Conservation (phyloP, 2,113 vertebrate species). For the Neodon shergylaensis region DNA sequence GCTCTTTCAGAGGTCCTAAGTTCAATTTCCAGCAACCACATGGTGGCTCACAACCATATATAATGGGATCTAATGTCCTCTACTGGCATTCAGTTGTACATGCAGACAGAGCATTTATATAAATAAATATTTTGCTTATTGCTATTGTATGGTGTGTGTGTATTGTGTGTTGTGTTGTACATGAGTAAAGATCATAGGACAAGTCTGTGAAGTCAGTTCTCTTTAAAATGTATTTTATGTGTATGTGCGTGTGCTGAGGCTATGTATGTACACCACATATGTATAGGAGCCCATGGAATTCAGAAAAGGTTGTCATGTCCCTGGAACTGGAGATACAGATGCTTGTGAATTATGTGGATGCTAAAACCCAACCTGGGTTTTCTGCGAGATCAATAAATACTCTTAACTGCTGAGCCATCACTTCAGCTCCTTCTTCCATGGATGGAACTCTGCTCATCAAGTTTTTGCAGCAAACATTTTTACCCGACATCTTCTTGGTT, state of each 20-base stretch:
- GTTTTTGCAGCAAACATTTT: not conserved
- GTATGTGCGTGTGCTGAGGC: not conserved
- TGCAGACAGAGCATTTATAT: not conserved
- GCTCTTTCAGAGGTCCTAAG: not conserved
- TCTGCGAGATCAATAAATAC: not conserved
- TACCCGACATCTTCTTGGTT: not conserved
- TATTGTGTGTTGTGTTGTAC: not conserved
- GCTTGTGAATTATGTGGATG: not conserved
- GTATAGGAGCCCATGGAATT: not conserved
- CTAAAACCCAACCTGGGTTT: not conserved
- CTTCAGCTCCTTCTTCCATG: not conserved
- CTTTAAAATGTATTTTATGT: not conserved
- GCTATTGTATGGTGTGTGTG: not conserved
- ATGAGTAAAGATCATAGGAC: not conserved
- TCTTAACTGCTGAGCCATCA: not conserved
- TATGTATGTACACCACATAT: not conserved
- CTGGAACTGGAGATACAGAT: not conserved
- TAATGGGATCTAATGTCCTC: not conserved
- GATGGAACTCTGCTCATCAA: not conserved
- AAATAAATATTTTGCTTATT: not conserved
- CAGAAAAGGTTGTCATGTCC: not conserved
- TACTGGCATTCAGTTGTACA: not conserved
- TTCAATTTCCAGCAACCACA: not conserved
- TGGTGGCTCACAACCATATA: not conserved
- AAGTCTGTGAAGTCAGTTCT: not conserved